Evolutionary conservation across 2,113 vertebrate genomes (phyloP), one percentile per base, ranked within the genome.

Genomic region (Chrysochloris asiatica): DNA sequence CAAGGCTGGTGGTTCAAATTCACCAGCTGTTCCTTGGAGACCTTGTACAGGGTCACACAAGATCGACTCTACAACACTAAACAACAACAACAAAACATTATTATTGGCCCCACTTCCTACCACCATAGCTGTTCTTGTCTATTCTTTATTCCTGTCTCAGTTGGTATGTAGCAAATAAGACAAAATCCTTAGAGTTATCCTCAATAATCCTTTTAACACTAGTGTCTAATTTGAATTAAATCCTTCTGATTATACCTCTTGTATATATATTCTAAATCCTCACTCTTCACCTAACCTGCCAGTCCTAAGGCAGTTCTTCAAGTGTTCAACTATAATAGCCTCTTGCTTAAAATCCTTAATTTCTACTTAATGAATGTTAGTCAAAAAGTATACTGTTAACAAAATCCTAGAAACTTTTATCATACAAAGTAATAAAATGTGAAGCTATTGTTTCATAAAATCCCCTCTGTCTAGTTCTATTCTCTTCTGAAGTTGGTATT

Each of bases 251-350:
- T 63, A 1, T 72, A 47, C 56, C n/a, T n/a, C n/a, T n/a, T n/a
- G n/a, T n/a, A n/a, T n/a, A n/a, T n/a, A 54, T 21, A 4, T 6
- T 16, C 3, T 50, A 14, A 56, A 48, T 41, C 71, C 30, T n/a
- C 36, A 14, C 19, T 52, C 28, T 63, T 83, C 41, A 88, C 50
- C 45, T 6, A 28, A 9, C 8, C 17, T 33, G 24, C n/a, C n/a
- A n/a, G n/a, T n/a, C n/a, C n/a, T n/a, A 71, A 81, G 38, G 11
- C 28, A 50, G 50, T 84, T 92, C 22, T n/a, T 91, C 63, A n/a
- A n/a, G n/a, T n/a, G n/a, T n/a, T 91, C 63, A 61, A 28, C 9
- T 9, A 63, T 71, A 79, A n/a, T n/a, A 61, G 52, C 2, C 12
- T 43, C 5, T 73, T 30, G n/a, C 45, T 45, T 76, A 33, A 9